Evolutionary conservation across 2,797 vertebrate species (phyloP), one percentile per base, ranked within the genome.

Genomic region (Cetoscarus ocellatus): DNA sequence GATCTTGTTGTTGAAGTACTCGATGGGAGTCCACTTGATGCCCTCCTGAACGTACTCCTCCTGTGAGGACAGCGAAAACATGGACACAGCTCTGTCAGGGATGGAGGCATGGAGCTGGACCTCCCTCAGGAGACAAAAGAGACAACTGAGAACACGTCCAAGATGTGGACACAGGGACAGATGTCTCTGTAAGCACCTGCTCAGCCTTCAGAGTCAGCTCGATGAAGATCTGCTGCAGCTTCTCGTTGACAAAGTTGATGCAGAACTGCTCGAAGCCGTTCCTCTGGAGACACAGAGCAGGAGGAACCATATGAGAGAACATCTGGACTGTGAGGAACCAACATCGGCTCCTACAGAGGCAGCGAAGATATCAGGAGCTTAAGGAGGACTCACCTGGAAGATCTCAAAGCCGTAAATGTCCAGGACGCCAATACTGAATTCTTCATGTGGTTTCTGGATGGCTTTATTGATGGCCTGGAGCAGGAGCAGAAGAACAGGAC

Each of bases 371-470:
- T n/a, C n/a, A n/a, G n/a, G n/a, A n/a, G n/a, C n/a, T n/a, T n/a
- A n/a, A n/a, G n/a, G n/a, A n/a, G n/a, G n/a, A n/a, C n/a, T n/a
- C n/a, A n/a, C n/a, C n/a, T n/a, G 94, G 81, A 99, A 99, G 90
- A 99, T 99, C 93, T 99, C 98, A 6, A 99, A 99, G 64, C 98
- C 98, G 0, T 99, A 99, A 89, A 99, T 99, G 87, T 99, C 98
- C 36, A 99, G 92, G 35, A 99, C 98, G 0, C 98, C 98, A 0
- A 97, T 87, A 55, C 97, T 99, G 90, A 96, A 97, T 66, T 99
- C 98, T 73, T 99, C 95, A 0, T 95, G 0, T 0, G 96, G 96
- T 78, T 99, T 99, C 91, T 94, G 96, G 78, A 99, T 99, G 5
- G 97, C 98, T 57, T 94, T 95, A 83, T 99, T 99, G 84, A 99